Base-by-base conservation (phyloP, 2,888 invertebrate species). In the Liposcelis brunnea region DNA sequence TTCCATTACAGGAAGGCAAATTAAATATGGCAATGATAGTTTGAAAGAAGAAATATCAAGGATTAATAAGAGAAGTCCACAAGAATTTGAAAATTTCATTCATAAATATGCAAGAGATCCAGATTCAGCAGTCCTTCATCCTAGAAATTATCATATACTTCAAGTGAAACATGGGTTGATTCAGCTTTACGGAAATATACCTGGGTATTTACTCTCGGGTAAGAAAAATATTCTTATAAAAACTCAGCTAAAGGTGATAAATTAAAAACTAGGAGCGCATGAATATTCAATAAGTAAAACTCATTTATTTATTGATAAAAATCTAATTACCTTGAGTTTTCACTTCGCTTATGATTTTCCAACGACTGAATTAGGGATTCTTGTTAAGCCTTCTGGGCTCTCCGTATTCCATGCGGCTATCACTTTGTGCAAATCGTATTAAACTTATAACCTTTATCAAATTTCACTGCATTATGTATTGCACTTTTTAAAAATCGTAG, bases 101-200 rank as follows among this genome's bases (percentile, higher is more conserved):
- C 60, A 65, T 11, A 76, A 74, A 51, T 73, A 78, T 54, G 31
- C 38, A 14, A 45, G 40, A 15, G 26, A 26, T 26, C 26, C 26
- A 8, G 40, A 31, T 2, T 68, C 70, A 44, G 67, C 70, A 45
- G 71, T 74, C 5, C 58, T 82, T 45, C 80, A 80, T 58, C 70
- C 74, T 1, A 72, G 64, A 34, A 81, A 81, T 54, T 75, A 74
- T 54, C 71, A 80, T 52, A 65, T 77, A 1, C 59, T 80, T 14
- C 74, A 77, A 56, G 72, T 77, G 1, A 80, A 81, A 56, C 71
- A 79, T 56, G 75, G 76, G 2, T 61, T 82, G 31, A 66, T 72
- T 42, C 80, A 81, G 58, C 67, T 80, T 50, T 80, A 80, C 56
- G 78, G 78, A 8, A 73, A 72, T 58, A 61, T 64, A 5, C 65